phyloP scores from a whole-genome alignment of 1,140 invertebrate species.

The Octopus bimaculoides region DNA sequence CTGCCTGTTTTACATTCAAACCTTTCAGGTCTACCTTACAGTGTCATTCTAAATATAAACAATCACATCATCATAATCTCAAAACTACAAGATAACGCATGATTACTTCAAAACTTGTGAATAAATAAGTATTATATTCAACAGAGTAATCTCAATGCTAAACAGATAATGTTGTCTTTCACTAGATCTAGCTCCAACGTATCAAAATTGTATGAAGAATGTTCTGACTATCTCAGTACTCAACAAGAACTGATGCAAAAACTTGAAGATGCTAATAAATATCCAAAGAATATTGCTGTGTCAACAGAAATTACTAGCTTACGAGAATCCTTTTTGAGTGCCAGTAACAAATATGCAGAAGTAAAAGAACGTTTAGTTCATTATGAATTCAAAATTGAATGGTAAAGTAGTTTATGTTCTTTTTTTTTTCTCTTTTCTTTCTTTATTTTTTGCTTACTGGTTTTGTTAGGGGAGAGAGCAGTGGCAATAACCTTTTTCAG shows the following conservation, averaged over 20 bases:
- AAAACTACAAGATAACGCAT: too few relatives aligned
- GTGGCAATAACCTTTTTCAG: too few relatives aligned
- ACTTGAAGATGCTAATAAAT: constrained; percentile 54
- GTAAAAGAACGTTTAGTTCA: constrained; percentile 54
- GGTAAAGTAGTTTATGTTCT: constrained; percentile 29
- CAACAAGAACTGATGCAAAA: constrained; percentile 47
- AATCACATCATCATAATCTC: too few relatives aligned
- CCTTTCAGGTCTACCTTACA: too few relatives aligned
- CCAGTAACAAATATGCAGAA: constrained; percentile 52
- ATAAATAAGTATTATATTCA: too few relatives aligned
- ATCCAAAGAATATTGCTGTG: constrained; percentile 42
- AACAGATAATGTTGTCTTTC: background rate
- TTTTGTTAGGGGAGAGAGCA: too few relatives aligned
- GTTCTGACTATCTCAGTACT: constrained; percentile 43
- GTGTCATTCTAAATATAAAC: too few relatives aligned
- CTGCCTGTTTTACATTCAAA: too few relatives aligned
- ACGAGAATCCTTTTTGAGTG: constrained; percentile 51
- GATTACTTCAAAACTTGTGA: too few relatives aligned
- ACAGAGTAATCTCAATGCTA: too few relatives aligned
- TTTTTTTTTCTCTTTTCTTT: too few relatives aligned
- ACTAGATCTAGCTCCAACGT: constrained; percentile 51
- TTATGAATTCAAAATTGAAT: constrained; percentile 54
- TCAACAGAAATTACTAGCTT: constrained; percentile 53
- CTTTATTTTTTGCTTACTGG: too few relatives aligned
- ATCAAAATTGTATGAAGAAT: constrained; percentile 40